Evolutionary conservation across 2,113 vertebrate species (phyloP).

Genomic region (Sinocyclocheilus rhinocerous): DNA sequence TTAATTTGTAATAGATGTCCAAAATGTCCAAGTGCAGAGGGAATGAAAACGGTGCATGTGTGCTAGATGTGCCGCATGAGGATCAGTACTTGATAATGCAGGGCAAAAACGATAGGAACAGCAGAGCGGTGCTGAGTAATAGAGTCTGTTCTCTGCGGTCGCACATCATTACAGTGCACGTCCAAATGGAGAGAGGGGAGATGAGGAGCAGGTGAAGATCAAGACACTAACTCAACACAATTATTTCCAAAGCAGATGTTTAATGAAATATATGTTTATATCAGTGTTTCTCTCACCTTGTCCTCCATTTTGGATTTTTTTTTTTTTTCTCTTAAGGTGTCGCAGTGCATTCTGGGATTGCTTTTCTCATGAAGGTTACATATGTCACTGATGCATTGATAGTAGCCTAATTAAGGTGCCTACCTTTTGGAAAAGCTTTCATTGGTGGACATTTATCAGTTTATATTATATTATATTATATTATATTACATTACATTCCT

Average conservation of each 20-base stretch:
- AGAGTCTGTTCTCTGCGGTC: constrained; percentile 29
- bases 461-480: too few relatives aligned
- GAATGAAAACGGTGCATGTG: background rate
- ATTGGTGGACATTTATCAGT: background rate
- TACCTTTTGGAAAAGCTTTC: too few relatives aligned
- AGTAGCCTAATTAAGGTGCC: too few relatives aligned
- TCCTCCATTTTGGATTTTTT: background rate
- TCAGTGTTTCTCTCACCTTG: background rate
- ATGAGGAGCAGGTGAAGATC: background rate
- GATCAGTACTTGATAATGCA: constrained; percentile 31
- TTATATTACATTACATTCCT: background rate
- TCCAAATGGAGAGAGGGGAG: background rate
- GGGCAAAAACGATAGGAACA: constrained; percentile 16
- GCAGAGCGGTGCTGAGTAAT: constrained; percentile 55
- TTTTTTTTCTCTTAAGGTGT: background rate
- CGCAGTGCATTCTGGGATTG: background rate
- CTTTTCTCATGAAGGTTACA: background rate
- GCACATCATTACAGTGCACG: constrained; percentile 43
- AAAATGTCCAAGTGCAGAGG: background rate
- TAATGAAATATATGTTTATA: background rate
- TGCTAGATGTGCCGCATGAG: constrained; percentile 24
- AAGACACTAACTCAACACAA: background rate
- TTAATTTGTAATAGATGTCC: background rate
- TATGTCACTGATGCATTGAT: background rate
- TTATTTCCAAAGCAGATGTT: background rate